Conservation (phyloP, 2,113 vertebrate species). For the Urocolius indicus region DNA sequence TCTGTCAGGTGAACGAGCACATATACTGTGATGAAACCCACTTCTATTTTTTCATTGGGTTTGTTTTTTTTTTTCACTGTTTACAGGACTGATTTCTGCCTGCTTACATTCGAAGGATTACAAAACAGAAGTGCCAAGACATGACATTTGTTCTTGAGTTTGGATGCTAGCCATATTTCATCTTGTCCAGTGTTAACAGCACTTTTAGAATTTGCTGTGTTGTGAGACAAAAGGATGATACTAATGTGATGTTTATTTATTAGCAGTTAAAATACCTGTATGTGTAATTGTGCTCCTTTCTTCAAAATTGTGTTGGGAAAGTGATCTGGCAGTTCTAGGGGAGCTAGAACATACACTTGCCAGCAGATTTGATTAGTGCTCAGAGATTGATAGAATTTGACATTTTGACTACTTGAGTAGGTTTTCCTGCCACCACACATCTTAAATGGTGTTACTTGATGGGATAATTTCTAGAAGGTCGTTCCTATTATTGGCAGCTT, state of each 20-base stretch:
- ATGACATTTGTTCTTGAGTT: background rate
- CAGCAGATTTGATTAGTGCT: background rate
- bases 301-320: background rate
- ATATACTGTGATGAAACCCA: background rate
- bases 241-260: background rate
- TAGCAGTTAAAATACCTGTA: background rate
- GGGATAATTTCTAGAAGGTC: background rate
- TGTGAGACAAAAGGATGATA: background rate
- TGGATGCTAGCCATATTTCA: background rate
- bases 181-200: background rate
- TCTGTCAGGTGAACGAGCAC: background rate
- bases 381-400: background rate
- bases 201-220: background rate
- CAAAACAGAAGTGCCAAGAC: background rate
- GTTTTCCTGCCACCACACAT: background rate
- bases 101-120: background rate
- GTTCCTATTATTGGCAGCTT: background rate
- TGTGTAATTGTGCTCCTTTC: background rate
- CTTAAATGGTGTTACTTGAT: background rate
- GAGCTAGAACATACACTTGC: background rate
- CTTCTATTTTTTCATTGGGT: background rate
- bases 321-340: background rate
- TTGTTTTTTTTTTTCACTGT: background rate
- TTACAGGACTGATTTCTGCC: background rate
- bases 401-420: background rate